Evolutionary conservation across 2,113 vertebrate genomes (phyloP), one percentile per base, ranked within the genome.

Genomic region (Alethe diademata): DNA sequence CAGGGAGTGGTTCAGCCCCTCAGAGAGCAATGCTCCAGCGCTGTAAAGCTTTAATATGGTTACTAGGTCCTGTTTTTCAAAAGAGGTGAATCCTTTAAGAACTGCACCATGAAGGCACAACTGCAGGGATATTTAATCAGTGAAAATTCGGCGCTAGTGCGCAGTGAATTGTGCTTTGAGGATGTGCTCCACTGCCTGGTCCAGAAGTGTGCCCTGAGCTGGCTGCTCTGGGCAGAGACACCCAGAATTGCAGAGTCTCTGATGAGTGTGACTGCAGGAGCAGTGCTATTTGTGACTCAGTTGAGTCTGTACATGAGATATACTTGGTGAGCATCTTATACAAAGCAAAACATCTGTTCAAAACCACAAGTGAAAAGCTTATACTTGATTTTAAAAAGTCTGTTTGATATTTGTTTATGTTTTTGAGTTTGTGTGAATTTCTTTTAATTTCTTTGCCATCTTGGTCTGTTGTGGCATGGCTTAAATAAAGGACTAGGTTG

Each of bases 161-260:
- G 47, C 35, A 22, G 29, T 29, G 40, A 79, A 24, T 6, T 50
- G 47, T 50, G 14, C 57, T 84, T 40, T 25, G 76, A 81, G 67
- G 45, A 36, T 18, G 36, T 25, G 54, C 31, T 62, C 24, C 0
- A 0, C 9, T 54, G 29, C 43, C 24, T 29, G 64, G 9, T 47
- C 33, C 24, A 72, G 60, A 69, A 48, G 54, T 1, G 16, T 90
- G 33, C 29, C 25, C 45, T 35, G 75, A 66, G 58, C 62, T 58
- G 45, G 43, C 48, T 72, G 51, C 38, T 58, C 29, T 42, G 48
- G 19, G 8, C 40, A 38, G 19, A 8, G 72, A 61, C 45, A 65
- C 20, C 45, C 50, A 54, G 53, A 80, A 35, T 6, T 45, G 35
- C 3, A 16, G 45, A 57, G 33, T 14, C 54, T 69, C 36, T 53